phyloP scores from a whole-genome alignment of 1,140 invertebrate genomes.

The Tachypleus tridentatus region DNA sequence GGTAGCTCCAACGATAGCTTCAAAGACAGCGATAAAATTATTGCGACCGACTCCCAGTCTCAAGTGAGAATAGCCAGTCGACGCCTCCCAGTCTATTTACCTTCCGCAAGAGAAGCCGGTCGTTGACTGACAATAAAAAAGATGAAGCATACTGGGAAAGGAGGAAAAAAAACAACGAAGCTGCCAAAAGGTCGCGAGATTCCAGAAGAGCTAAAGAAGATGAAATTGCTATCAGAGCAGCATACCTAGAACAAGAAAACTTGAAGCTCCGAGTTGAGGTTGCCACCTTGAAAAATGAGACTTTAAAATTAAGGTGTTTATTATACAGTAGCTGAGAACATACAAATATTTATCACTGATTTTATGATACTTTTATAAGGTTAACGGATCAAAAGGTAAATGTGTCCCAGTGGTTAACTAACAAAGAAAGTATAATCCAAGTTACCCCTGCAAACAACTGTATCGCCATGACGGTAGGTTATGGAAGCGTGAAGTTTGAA shows the following conservation, averaged over 20 bases:
- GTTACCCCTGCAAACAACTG: too few relatives aligned
- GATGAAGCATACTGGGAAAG: constrained; percentile 77
- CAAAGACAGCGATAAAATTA: not conserved
- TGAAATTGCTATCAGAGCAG: constrained; percentile 74
- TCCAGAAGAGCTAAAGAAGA: constrained; percentile 79
- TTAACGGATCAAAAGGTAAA: too few relatives aligned
- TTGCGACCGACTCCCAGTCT: not conserved
- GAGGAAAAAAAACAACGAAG: constrained; percentile 84
- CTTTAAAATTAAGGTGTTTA: not conserved
- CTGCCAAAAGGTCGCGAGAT: constrained; percentile 86
- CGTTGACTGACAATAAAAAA: constrained; percentile 37
- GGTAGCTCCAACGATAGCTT: not conserved
- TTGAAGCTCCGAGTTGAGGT: not conserved
- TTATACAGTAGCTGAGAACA: too few relatives aligned
- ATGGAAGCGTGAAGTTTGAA: too few relatives aligned
- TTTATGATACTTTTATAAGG: too few relatives aligned
- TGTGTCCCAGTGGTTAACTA: too few relatives aligned
- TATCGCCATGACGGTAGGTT: too few relatives aligned
- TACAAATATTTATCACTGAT: too few relatives aligned
- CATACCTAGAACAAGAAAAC: constrained; percentile 72
- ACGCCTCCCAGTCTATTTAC: not conserved
- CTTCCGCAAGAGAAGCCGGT: not conserved
- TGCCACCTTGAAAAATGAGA: not conserved
- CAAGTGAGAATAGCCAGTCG: not conserved
- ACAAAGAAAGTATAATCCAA: too few relatives aligned